A percentile compares a stretch with the other conserved stretches of the same genome.
Evolutionary conservation across 1,140 invertebrate genomes (phyloP).

Genomic region (Patella vulgata): DNA sequence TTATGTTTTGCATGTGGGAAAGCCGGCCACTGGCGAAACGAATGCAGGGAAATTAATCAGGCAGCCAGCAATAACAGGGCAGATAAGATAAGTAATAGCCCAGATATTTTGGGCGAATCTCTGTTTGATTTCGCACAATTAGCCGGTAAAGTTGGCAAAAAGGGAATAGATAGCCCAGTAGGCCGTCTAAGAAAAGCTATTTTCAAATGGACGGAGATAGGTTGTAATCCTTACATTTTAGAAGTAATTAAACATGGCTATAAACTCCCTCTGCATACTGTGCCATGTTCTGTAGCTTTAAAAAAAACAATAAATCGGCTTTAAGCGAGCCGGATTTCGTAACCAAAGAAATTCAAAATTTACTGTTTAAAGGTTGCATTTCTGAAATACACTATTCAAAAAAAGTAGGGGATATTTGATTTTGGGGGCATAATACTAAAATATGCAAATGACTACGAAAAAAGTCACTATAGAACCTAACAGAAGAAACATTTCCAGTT

Average conservation of each 20-base stretch:
- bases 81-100: not conserved
- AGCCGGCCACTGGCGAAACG: not conserved
- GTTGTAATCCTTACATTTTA: constrained; percentile 12
- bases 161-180: not conserved
- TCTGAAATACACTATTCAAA: no score
- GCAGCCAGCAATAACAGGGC: not conserved
- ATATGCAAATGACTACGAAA: no score
- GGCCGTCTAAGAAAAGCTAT: constrained; percentile 11
- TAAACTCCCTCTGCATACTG: constrained; percentile 20
- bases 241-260: constrained; percentile 22
- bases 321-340: constrained; percentile 12
- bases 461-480: no score
- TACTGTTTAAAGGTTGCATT: constrained; percentile 16
- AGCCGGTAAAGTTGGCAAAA: no score
- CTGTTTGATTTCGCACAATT: no score
- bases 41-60: not conserved
- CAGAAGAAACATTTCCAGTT: no score
- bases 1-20: constrained; percentile 6
- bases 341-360: constrained; percentile 15
- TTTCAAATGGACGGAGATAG: constrained; percentile 6
- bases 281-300: constrained; percentile 6
- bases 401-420: no score
- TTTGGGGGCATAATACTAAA: no score
- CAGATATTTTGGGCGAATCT: not conserved
- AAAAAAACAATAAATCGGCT: constrained; percentile 31